A percentile compares a stretch with the other conserved stretches of the same genome.
Conservation (phyloP, 2,888 invertebrate genomes). For the Melanostoma scalare region DNA sequence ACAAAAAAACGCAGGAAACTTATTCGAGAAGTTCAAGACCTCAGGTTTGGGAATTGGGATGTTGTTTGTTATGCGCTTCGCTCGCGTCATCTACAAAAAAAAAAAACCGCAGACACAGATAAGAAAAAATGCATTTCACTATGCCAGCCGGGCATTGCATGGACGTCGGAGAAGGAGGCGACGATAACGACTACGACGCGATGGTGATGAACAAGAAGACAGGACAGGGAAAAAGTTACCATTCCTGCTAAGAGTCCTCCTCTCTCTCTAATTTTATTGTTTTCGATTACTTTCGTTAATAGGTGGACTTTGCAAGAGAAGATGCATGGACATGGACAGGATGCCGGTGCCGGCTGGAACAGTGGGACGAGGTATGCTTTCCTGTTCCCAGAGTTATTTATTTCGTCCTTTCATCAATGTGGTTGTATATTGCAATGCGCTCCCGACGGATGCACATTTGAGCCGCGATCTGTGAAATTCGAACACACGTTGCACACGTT, state of each 20-base stretch:
- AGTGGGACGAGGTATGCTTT: conserved; percentile 26
- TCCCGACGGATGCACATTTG: conserved; percentile 60
- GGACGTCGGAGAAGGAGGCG: conserved; percentile 14
- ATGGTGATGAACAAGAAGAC: neutral
- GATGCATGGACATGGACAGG: conserved; percentile 24
- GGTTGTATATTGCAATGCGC: conserved; percentile 47
- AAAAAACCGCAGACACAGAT: conserved; percentile 66
- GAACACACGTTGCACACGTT: conserved; percentile 68
- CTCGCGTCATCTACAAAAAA: conserved; percentile 70
- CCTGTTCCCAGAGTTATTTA: conserved; percentile 53
- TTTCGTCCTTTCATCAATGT: conserved; percentile 67
- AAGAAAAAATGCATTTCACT: conserved; percentile 72
- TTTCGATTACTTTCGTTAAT: conserved; percentile 72
- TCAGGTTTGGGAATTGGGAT: conserved; percentile 38
- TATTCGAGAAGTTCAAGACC: conserved; percentile 63
- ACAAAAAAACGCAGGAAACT: conserved; percentile 57
- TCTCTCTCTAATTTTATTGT: conserved; percentile 70
- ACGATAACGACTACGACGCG: conserved; percentile 22
- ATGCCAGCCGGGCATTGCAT: conserved; percentile 25
- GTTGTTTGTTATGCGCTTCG: conserved; percentile 44
- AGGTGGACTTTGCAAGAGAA: conserved; percentile 37
- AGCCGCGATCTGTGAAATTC: conserved; percentile 69
- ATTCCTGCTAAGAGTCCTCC: conserved; percentile 62
- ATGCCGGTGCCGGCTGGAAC: conserved; percentile 16
- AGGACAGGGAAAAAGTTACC: conserved; percentile 58